phyloP scores from a whole-genome alignment of 2,113 vertebrate species.

The Theristicus caerulescens region DNA sequence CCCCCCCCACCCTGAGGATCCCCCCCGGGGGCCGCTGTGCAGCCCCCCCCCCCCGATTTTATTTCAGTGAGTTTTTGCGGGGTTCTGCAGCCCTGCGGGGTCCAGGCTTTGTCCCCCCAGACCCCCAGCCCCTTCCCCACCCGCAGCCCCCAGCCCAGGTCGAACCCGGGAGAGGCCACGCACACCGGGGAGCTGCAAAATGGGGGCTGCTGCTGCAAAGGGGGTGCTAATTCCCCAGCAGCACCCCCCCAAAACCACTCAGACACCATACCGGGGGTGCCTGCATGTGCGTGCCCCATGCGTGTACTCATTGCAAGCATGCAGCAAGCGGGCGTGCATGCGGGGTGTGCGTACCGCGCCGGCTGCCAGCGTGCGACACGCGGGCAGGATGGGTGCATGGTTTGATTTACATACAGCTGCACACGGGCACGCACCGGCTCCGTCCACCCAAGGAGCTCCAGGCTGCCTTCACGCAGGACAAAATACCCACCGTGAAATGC shows the following conservation, averaged over 20 bases:
- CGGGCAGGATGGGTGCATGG: accelerated
- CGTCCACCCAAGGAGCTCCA: accelerated
- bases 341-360: accelerated
- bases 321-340: accelerated
- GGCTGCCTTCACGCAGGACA: accelerated
- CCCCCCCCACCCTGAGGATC: background rate
- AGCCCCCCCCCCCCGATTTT: background rate
- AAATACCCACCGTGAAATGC: accelerated
- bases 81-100: background rate
- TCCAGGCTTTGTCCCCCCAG: background rate
- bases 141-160: background rate
- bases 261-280: background rate
- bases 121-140: background rate
- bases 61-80: background rate
- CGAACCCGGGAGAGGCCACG: background rate
- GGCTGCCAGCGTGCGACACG: no score
- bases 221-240: background rate
- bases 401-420: background rate
- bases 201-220: background rate
- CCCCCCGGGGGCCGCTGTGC: background rate
- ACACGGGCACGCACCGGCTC: accelerated
- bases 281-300: no score
- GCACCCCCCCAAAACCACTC: background rate
- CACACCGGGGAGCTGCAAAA: background rate
- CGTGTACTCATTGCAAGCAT: accelerated